phyloP scores from a whole-genome alignment of 2,888 invertebrate genomes.

The Eulithis testata region DNA sequence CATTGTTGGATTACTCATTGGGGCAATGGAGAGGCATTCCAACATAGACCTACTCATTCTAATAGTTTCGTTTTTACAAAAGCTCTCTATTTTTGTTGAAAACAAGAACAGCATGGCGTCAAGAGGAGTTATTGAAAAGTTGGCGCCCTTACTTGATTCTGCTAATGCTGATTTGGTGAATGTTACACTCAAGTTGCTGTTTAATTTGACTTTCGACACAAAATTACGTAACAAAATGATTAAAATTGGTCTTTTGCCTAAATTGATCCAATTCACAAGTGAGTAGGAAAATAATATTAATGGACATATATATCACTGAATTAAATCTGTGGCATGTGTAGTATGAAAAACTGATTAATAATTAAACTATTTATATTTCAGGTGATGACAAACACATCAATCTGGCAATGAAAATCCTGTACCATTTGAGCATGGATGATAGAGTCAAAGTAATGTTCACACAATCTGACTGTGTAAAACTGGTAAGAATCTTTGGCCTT shows the following conservation, averaged over 20 bases:
- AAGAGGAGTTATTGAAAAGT: slow-evolving; percentile 91
- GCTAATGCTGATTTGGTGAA: slow-evolving; percentile 89
- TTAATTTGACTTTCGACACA: slow-evolving; percentile 98
- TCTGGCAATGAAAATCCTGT: slow-evolving; percentile 92
- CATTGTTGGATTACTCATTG: slow-evolving; percentile 93
- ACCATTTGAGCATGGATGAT: slow-evolving; percentile 98
- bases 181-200: slow-evolving; percentile 93
- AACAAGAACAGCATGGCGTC: slow-evolving; percentile 97
- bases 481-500: slow-evolving; percentile 76
- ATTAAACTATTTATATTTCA: slow-evolving; percentile 56
- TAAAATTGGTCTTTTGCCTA: slow-evolving; percentile 93
- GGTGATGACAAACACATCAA: slow-evolving; percentile 92
- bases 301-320: too few relatives aligned
- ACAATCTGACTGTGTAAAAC: slow-evolving; percentile 96
- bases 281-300: slow-evolving; percentile 54
- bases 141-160: slow-evolving; percentile 90
- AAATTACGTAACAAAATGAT: slow-evolving; percentile 95
- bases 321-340: too few relatives aligned
- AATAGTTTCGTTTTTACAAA: slow-evolving; percentile 97
- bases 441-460: slow-evolving; percentile 96
- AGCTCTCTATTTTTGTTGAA: slow-evolving; percentile 96
- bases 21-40: slow-evolving; percentile 93
- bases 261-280: slow-evolving; percentile 95
- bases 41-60: slow-evolving; percentile 95
- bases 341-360: too few relatives aligned